Base-by-base conservation (phyloP, 1,140 invertebrate species). In the Ladona fulva region DNA sequence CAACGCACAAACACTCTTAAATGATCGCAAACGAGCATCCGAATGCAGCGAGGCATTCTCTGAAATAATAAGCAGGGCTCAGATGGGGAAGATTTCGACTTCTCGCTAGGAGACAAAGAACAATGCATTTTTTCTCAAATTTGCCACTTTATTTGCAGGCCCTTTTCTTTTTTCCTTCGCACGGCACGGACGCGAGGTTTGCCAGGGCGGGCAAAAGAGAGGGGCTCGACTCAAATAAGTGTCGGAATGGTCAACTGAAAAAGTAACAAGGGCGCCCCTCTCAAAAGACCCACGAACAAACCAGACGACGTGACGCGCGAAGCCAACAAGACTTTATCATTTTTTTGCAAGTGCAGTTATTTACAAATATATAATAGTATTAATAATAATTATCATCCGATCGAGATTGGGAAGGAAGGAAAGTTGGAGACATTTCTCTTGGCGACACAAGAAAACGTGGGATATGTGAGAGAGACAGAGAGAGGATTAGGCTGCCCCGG, bases 321-420 rank as follows among this genome's bases (percentile, higher is more conserved):
- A 66, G 52, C 52, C 52, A 66, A 66, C 52, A 66, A 66, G 52
- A 66, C 52, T 16, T 66, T 66, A 19, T 66, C 52, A 66, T 66
- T 66, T 66, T 66, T 66, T 66, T 66, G 52, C 52, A 66, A 66
- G 52, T 66, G 52, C 52, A 66, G n/a, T 66, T 66, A 66, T 66
- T 66, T 66, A 66, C 52, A 66, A 66, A 66, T 66, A 66, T 66
- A 66, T 66, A 66, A 66, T 66, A 66, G 52, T 66, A 66, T 66
- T 37, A 66, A 66, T 66, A 66, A 66, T 66, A 66, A 66, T 66
- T 66, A 66, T 66, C 52, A 66, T 66, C 52, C 52, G 52, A 66
- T 16, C 12, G 52, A 19, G 52, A 66, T 3, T 66, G 52, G n/a
- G 52, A 66, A 52, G 19, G 44, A 52, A 52, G 19, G 19, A 52